Evolutionary conservation across 2,797 vertebrate species (phyloP).

Genomic region (Macropus fuliginosus): DNA sequence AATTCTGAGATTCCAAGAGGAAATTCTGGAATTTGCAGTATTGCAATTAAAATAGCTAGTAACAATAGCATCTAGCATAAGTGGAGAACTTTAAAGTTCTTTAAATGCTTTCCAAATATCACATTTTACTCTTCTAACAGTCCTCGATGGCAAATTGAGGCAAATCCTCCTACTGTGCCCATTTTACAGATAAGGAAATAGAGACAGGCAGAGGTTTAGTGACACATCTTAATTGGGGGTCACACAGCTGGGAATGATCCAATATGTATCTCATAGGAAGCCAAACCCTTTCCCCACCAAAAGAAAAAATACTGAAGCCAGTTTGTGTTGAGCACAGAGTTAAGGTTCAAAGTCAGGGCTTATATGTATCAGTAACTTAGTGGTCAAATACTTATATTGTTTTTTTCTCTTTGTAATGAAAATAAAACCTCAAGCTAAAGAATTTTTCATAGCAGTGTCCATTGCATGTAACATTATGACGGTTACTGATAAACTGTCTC

Average conservation of each 20-base stretch:
- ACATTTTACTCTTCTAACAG: not conserved
- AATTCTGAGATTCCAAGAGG: not conserved
- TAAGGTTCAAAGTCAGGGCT: not conserved
- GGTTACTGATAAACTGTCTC: not conserved
- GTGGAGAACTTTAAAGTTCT: not conserved
- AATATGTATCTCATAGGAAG: not conserved
- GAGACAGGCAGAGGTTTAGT: not conserved
- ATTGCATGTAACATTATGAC: not conserved
- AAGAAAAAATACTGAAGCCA: not conserved
- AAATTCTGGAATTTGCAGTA: not conserved
- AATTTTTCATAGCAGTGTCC: not conserved
- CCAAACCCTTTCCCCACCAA: fast-evolving
- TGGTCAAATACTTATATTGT: not conserved
- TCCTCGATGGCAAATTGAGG: not conserved
- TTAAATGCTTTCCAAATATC: not conserved
- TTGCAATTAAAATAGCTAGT: not conserved
- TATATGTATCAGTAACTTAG: not conserved
- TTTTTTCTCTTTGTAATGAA: not conserved
- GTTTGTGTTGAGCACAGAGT: not conserved
- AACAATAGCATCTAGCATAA: not conserved
- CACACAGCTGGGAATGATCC: not conserved
- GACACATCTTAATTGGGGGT: not conserved
- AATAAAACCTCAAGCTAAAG: not conserved
- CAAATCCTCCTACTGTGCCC: not conserved
- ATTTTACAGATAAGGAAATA: not conserved